Evolutionary conservation across 1,140 invertebrate genomes (phyloP), one percentile per base, ranked within the genome.

Genomic region (Sinonovacula constricta): DNA sequence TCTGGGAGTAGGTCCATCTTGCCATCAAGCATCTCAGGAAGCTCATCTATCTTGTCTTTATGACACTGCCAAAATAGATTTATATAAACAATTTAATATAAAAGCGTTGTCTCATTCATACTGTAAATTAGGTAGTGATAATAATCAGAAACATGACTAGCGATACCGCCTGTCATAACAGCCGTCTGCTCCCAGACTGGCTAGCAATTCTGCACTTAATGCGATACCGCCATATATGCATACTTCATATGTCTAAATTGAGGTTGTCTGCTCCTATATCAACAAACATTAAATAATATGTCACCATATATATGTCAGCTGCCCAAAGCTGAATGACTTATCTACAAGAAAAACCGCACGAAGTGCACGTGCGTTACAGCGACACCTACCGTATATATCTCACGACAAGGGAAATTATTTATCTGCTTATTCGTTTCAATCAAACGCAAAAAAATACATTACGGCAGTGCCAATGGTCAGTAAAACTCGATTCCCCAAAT

Each of bases 61-160:
- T 71, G 54, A 45, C 31, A 31, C 68, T 71, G 68, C 31, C 53
- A 71, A 71, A 71, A 71, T 18, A 71, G 3, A 71, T 28, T 22
- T 71, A 71, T 30, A 39, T 59, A 39, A 57, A 59, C 22, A 59
- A n/a, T n/a, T 45, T 7, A 18, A 10, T 45, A 45, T 10, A 10
- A 45, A 45, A 45, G 18, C 39, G 7, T 7, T 45, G 39, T 45
- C 39, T 45, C 18, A 45, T 45, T 45, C 7, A 45, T 7, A 10
- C 39, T 45, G 18, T 45, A 10, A 45, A 45, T 10, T 45, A 45
- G 7, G 18, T 10, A 45, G 39, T 10, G 18, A 45, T 45, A 45
- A 45, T 45, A 45, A 45, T 45, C 39, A 45, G 34, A 10, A 45
- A 45, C 39, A 45, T 45, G 39, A 45, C 7, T 45, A 10, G 39